Evolutionary conservation across 2,113 vertebrate genomes (phyloP), one percentile per base, ranked within the genome.

Genomic region (Oenanthe melanoleuca): DNA sequence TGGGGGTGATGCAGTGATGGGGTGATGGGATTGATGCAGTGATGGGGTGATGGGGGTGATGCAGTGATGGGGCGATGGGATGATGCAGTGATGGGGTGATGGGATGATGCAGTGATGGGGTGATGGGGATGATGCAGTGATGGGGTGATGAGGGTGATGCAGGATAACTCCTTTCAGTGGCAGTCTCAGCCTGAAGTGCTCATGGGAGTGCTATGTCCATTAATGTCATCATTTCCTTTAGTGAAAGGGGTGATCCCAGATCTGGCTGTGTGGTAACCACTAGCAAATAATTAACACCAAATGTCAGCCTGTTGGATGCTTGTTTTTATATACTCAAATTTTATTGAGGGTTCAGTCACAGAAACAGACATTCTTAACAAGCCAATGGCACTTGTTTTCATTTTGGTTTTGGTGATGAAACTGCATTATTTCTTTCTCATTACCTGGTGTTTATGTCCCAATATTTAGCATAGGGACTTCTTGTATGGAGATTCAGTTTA

Each of bases 151-250:
- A 13, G 33, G 34, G 7, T n/a, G 57, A n/a, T 61, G 55, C 57
- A 85, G 60, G n/a, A 79, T 69, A 23, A 12, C 86, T 93, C 67
- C 79, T 73, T 92, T 7, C 82, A 73, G 71, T 61, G 85, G 45
- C 53, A 78, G 65, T 21, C 16, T 60, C 22, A 0, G 70, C 34
- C 50, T 52, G 44, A 71, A 34, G 6, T 0, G 3, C 61, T 56
- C 57, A 20, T 88, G 71, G 71, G 75, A 29, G 42, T 47, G 44
- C 88, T 77, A 37, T 88, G 88, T 88, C 47, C 1, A 60, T 88
- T 86, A 80, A 23, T 78, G 34, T 8, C 70, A n/a, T 93, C 42
- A 90, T 86, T 94, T 93, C 86, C 94, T 93, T 93, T 92, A 95
- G 72, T n/a, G 64, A 56, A 80, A 90, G 38, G 12, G 50, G 71